These are phyloP conservation scores for Uropetala carovei DNA, from an alignment of 2,888 invertebrate species.

Conservation along the genomic window DNA sequence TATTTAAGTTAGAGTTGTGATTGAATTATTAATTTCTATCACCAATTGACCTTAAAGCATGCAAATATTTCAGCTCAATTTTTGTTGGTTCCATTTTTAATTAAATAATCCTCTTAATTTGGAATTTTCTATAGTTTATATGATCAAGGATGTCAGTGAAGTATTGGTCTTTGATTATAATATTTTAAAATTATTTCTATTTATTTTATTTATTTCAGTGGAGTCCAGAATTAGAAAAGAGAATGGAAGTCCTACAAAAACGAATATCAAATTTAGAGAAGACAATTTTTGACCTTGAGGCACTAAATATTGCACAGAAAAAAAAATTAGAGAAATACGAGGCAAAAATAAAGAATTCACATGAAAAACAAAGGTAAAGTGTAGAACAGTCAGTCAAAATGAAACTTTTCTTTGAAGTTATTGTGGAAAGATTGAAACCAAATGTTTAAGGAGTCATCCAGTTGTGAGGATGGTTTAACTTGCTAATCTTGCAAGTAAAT, in stretches of 20 bases:
- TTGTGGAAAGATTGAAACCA: neutral
- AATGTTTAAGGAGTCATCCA: neutral
- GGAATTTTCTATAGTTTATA: neutral
- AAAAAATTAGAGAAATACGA: conserved; percentile 2
- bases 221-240: conserved; percentile 7
- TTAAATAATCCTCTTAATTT: neutral
- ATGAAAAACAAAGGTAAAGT: neutral
- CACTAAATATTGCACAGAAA: neutral
- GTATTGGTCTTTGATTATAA: neutral
- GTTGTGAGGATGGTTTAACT: too few relatives aligned
- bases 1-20: too few relatives aligned
- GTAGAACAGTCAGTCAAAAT: neutral
- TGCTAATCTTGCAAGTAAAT: too few relatives aligned
- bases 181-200: neutral
- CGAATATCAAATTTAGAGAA: neutral
- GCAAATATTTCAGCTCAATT: too few relatives aligned
- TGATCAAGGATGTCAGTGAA: neutral
- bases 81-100: neutral
- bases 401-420: neutral
- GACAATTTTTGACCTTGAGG: conserved; percentile 22
- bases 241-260: conserved; percentile 17
- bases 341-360: neutral
- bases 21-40: too few relatives aligned
- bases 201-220: conserved; percentile 17
- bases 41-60: too few relatives aligned